phyloP scores from a whole-genome alignment of 2,888 invertebrate species.

The Pollenia angustigena region DNA sequence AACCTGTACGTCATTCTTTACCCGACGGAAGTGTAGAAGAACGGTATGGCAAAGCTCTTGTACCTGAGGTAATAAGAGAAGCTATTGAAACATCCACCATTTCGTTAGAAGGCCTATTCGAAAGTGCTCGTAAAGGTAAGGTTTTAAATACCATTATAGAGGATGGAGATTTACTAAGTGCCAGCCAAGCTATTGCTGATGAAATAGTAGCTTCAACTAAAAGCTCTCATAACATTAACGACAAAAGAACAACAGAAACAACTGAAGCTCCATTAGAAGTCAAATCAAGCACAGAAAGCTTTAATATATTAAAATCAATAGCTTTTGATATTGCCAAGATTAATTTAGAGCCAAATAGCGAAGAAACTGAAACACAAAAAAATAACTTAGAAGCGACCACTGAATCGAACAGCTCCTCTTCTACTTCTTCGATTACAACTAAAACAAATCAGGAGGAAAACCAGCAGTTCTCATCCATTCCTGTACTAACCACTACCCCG shows the following conservation, averaged over 20 bases:
- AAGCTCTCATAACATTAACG: slow-evolving; percentile 5
- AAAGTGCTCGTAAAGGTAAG: slow-evolving; percentile 84
- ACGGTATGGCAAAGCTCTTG: slow-evolving; percentile 79
- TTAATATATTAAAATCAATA: slow-evolving; percentile 48
- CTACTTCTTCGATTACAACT: background rate
- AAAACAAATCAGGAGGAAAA: slow-evolving; percentile 3
- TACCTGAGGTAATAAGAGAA: slow-evolving; percentile 82
- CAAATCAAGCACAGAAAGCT: slow-evolving; percentile 37
- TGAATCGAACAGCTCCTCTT: background rate
- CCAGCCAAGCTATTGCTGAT: background rate
- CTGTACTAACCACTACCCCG: slow-evolving; percentile 33
- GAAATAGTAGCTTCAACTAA: slow-evolving; percentile 13
- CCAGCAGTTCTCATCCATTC: background rate
- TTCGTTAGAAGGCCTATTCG: slow-evolving; percentile 88
- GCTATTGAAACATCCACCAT: slow-evolving; percentile 87
- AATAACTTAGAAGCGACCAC: background rate
- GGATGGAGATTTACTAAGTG: slow-evolving; percentile 74
- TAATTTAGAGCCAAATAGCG: slow-evolving; percentile 41
- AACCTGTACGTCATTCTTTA: slow-evolving; percentile 79
- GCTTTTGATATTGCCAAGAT: slow-evolving; percentile 47
- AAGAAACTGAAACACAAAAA: slow-evolving; percentile 3
- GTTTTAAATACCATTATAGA: slow-evolving; percentile 75
- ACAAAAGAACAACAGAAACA: slow-evolving; percentile 1
- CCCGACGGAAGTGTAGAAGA: slow-evolving; percentile 74
- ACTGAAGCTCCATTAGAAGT: background rate